Conservation (phyloP, 2,113 vertebrate species). For the Gymnocephalus cernua region DNA sequence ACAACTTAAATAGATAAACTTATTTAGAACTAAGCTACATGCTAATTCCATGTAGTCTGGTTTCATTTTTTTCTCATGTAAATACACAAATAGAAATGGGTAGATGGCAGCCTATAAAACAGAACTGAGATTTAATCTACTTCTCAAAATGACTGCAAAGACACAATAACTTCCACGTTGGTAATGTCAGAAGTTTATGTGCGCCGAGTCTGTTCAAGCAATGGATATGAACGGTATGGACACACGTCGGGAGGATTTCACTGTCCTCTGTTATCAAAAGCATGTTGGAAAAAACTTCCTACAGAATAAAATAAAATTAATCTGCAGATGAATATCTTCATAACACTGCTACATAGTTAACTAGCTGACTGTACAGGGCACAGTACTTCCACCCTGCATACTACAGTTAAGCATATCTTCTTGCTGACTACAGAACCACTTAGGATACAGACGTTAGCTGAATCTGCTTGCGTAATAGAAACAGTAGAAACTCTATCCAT, state of each 20-base stretch:
- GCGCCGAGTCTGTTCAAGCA: neutral
- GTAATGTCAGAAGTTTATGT: neutral
- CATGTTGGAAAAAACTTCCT: neutral
- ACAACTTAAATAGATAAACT: constrained; percentile 7
- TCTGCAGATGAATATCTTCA: neutral
- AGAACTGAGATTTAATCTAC: constrained; percentile 36
- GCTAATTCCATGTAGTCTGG: neutral
- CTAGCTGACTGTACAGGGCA: neutral
- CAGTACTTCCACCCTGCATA: neutral
- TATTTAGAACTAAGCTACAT: neutral
- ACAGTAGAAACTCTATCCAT: neutral
- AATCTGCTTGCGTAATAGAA: neutral
- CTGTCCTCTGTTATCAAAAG: neutral
- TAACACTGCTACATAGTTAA: neutral
- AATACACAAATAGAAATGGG: constrained; percentile 8
- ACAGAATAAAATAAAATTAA: constrained; percentile 1
- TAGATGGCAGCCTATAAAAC: constrained; percentile 22
- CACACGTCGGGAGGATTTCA: neutral
- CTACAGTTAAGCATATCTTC: neutral
- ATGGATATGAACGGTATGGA: neutral
- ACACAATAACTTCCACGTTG: constrained; percentile 43
- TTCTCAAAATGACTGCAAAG: constrained; percentile 32
- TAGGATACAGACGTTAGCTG: neutral
- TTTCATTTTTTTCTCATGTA: neutral
- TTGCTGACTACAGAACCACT: constrained; percentile 24